Percentiles rank a stretch among this genome's conserved stretches.
Evolutionary conservation across 2,113 vertebrate species (phyloP).

Genomic region (Gopherus evgoodei): DNA sequence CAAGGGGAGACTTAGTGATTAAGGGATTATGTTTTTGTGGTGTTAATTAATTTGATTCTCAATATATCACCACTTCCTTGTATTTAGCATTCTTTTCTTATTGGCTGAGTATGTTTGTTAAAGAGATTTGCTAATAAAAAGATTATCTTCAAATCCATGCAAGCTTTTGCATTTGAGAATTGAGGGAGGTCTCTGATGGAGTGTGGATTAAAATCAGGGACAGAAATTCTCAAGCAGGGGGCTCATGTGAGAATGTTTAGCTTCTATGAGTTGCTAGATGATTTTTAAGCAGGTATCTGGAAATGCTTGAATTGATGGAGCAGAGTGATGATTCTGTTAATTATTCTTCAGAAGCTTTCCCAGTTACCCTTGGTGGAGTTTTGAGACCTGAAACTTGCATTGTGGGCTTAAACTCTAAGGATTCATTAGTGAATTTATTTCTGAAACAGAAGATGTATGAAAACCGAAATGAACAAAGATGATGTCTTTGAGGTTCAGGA

Average conservation of each 20-base stretch:
- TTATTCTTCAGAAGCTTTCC: constrained; percentile 5
- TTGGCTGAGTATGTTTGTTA: not conserved
- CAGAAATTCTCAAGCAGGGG: constrained; percentile 4
- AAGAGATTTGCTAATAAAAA: constrained; percentile 39
- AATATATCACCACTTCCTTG: not conserved
- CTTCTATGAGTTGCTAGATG: not conserved
- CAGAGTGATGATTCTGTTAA: constrained; percentile 49
- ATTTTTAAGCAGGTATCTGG: not conserved
- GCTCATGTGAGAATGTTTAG: constrained; percentile 1
- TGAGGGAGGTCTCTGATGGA: not conserved
- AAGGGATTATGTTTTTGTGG: not conserved
- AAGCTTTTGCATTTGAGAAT: not conserved
- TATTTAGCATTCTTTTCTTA: constrained; percentile 16
- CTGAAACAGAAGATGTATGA: not conserved
- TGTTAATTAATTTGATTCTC: constrained; percentile 19
- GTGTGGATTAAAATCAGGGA: not conserved
- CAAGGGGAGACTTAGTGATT: not conserved
- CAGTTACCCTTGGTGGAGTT: not conserved
- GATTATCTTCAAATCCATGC: constrained; percentile 33
- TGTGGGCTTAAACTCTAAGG: not conserved
- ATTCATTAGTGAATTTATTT: not conserved
- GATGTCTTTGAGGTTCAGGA: not conserved
- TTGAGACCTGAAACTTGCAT: not conserved
- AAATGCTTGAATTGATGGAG: not conserved
- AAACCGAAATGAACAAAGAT: not conserved